phyloP scores from a whole-genome alignment of 2,797 vertebrate genomes.

The Setipinna tenuifilis region DNA sequence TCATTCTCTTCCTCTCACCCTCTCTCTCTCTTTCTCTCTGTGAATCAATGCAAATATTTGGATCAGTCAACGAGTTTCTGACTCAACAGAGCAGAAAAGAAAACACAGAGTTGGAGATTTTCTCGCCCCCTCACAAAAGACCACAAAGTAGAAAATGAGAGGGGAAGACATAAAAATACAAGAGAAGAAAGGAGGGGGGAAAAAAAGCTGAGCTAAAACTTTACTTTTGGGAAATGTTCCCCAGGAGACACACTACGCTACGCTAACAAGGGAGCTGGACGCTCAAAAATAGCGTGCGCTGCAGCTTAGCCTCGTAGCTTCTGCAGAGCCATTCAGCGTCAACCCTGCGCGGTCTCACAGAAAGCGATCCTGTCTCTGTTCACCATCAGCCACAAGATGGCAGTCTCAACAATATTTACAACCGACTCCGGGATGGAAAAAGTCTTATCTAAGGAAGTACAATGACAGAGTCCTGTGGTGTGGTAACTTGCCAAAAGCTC shows the following conservation, averaged over 20 bases:
- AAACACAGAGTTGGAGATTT: slow-evolving; percentile 22
- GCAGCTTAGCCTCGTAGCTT: background rate
- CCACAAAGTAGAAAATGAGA: slow-evolving; percentile 6
- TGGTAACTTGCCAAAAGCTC: background rate
- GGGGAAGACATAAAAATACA: background rate
- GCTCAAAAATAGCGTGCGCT: background rate
- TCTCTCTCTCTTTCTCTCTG: background rate
- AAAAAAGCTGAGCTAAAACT: background rate
- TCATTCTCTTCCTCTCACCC: background rate
- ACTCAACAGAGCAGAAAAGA: slow-evolving; percentile 42
- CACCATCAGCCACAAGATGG: slow-evolving; percentile 13
- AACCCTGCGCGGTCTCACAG: background rate
- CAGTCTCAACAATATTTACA: slow-evolving; percentile 8
- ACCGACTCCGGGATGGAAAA: background rate
- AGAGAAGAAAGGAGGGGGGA: background rate
- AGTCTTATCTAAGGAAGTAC: background rate
- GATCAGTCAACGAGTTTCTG: slow-evolving; percentile 41
- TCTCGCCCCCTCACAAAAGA: slow-evolving; percentile 15
- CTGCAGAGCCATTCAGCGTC: background rate
- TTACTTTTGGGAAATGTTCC: slow-evolving; percentile 10
- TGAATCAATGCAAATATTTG: slow-evolving; percentile 44
- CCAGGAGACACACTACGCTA: background rate
- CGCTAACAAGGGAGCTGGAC: background rate
- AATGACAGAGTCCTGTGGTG: background rate
- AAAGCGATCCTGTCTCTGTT: background rate